A percentile compares a stretch with the other conserved stretches of the same genome.
Evolutionary conservation across 2,797 vertebrate species (phyloP).

Genomic region (Nyctalus aviator): DNA sequence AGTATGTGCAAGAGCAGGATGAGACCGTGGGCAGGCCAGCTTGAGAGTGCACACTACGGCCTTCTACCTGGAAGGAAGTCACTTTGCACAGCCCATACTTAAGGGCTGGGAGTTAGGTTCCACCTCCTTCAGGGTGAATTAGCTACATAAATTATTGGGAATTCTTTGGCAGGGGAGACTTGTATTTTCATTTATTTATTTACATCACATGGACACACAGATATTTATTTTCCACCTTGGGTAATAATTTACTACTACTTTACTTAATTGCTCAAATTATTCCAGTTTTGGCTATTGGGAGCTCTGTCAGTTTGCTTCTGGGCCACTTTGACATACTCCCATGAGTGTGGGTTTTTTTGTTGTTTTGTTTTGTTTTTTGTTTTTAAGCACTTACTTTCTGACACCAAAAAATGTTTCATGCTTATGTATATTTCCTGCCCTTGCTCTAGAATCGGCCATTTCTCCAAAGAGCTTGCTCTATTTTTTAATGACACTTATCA

Average conservation of each 20-base stretch:
- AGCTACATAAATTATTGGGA: neutral
- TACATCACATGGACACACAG: neutral
- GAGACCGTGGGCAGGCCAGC: neutral
- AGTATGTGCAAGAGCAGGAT: neutral
- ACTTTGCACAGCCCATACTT: neutral
- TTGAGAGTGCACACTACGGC: neutral
- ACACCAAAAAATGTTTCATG: neutral
- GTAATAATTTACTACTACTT: neutral
- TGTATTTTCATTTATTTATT: neutral
- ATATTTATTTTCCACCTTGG: neutral
- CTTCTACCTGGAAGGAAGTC: neutral
- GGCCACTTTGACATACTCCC: neutral
- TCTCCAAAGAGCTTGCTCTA: neutral
- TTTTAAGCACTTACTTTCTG: slow-evolving; percentile 47
- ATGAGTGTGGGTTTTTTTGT: neutral
- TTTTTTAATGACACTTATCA: slow-evolving; percentile 13
- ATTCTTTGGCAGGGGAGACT: neutral
- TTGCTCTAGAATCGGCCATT: neutral
- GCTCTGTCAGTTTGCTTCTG: neutral
- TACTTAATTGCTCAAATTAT: neutral
- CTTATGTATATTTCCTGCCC: neutral
- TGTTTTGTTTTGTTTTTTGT: neutral
- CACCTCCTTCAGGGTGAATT: neutral
- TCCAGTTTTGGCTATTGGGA: neutral
- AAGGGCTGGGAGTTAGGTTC: neutral